Conservation (phyloP, 1,140 invertebrate genomes). For the Drosophila hydei region DNA sequence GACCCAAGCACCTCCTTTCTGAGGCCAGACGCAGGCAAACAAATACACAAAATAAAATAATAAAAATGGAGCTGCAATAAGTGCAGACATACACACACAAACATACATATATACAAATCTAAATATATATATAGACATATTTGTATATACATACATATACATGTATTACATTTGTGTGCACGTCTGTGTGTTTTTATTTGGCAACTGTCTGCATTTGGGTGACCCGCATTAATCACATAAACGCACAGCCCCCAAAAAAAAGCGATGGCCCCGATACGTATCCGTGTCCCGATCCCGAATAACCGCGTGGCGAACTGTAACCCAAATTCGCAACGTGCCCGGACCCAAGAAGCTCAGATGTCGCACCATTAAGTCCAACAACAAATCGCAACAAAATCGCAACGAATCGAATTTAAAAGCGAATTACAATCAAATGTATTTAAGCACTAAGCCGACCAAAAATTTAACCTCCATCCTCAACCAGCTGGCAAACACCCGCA, state of each 20-base stretch:
- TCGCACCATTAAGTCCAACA: conserved; percentile 79
- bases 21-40: too few relatives aligned
- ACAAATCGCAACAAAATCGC: conserved; percentile 72
- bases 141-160: background rate
- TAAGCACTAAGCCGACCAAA: conserved; percentile 76
- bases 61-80: too few relatives aligned
- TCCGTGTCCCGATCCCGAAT: conserved; percentile 12
- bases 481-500: conserved; percentile 5
- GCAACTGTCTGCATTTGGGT: conserved; percentile 35
- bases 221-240: conserved; percentile 78
- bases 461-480: conserved; percentile 51
- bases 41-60: too few relatives aligned
- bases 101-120: too few relatives aligned
- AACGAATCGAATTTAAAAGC: conserved; percentile 81
- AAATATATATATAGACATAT: too few relatives aligned
- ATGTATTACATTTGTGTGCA: conserved; percentile 1
- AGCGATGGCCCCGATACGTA: conserved; percentile 28
- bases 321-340: background rate
- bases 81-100: too few relatives aligned
- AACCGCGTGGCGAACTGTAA: conserved; percentile 10
- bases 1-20: too few relatives aligned
- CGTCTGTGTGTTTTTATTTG: conserved; percentile 5
- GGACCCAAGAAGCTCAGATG: conserved; percentile 60
- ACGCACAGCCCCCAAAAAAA: conserved; percentile 17
- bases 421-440: conserved; percentile 82